Evolutionary conservation across 2,888 invertebrate genomes (phyloP).

Genomic region (Cyrtodaria siliqua): DNA sequence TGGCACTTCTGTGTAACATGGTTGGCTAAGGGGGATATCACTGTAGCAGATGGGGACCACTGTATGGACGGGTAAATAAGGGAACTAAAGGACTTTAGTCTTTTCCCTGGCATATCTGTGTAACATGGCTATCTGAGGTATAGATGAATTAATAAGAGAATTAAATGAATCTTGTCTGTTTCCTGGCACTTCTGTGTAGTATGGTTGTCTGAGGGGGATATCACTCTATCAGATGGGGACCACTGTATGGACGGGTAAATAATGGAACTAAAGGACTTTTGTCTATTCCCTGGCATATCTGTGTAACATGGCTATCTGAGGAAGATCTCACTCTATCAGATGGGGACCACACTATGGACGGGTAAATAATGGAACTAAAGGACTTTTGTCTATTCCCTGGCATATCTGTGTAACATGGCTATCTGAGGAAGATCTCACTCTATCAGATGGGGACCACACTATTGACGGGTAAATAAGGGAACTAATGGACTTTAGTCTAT

Average conservation of each 20-base stretch:
- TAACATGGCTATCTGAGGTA: not conserved
- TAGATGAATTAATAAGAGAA: no score
- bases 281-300: no score
- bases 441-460: constrained; percentile 50
- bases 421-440: constrained; percentile 28
- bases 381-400: not conserved
- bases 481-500: no score
- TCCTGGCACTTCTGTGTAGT: not conserved
- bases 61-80: constrained; percentile 25
- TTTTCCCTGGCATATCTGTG: not conserved
- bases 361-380: constrained; percentile 6
- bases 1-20: constrained; percentile 5
- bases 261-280: no score
- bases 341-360: constrained; percentile 44
- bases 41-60: constrained; percentile 47
- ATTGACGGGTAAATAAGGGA: no score
- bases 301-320: constrained; percentile 51
- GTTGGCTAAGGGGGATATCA: constrained; percentile 53
- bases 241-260: no score
- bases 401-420: not conserved
- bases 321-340: constrained; percentile 48
- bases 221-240: constrained; percentile 46
- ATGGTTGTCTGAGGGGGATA: constrained; percentile 19
- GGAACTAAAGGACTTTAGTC: not conserved
- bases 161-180: not conserved